Percentiles rank a stretch among this genome's conserved stretches.
These are phyloP conservation scores for Cladopsammia gracilis DNA, from an alignment of 64 coral and sea anemone species.

Conservation along the genomic window DNA sequence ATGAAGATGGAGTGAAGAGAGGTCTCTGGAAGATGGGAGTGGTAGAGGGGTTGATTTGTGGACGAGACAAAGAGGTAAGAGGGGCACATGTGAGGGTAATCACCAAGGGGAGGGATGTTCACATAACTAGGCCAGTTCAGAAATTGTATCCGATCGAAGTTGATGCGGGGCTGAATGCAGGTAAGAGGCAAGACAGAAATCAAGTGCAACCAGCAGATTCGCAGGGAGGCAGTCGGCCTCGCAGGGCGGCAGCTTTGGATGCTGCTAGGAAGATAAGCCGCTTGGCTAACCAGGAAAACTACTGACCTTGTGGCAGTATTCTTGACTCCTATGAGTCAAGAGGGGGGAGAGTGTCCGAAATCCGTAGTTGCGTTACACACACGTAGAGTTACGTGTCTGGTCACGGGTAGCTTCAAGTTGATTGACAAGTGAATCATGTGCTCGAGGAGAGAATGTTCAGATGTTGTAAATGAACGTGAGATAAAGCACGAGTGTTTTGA, in stretches of 20 bases:
- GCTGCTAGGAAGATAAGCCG: not conserved
- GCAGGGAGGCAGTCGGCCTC: not conserved
- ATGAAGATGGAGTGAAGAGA: conserved; percentile 33
- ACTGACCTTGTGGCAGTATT: too few species aligned
- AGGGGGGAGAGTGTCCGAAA: too few species aligned
- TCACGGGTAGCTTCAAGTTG: too few species aligned
- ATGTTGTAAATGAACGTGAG: too few species aligned
- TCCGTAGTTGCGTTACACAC: too few species aligned
- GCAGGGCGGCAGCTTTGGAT: not conserved
- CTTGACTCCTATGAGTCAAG: not conserved
- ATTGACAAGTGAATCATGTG: too few species aligned
- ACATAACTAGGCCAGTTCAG: not conserved
- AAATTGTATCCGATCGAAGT: not conserved
- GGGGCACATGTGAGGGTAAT: not conserved
- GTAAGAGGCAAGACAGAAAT: not conserved
- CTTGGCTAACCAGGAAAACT: not conserved
- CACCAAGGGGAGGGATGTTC: not conserved
- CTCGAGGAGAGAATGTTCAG: too few species aligned
- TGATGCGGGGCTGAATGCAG: not conserved
- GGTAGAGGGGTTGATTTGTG: conserved; percentile 23
- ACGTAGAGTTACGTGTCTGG: too few species aligned
- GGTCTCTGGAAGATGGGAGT: conserved; percentile 1
- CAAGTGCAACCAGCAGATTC: not conserved
- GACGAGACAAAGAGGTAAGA: not conserved
- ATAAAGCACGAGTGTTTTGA: too few species aligned